Conservation (phyloP, 2,797 vertebrate genomes). For the Mus minutoides region DNA sequence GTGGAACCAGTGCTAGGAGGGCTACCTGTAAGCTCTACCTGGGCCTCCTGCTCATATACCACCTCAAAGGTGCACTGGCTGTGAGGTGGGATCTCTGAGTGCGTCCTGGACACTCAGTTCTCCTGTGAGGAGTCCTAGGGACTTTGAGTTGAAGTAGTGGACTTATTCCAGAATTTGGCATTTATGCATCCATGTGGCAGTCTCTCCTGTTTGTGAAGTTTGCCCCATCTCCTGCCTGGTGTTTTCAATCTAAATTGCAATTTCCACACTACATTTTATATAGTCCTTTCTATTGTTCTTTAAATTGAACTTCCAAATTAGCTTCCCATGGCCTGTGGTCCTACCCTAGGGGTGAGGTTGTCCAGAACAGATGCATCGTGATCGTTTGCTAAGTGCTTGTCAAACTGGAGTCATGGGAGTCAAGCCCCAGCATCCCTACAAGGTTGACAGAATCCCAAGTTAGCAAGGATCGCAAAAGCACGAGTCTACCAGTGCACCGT, state of each 20-base stretch:
- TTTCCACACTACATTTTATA: constrained; percentile 30
- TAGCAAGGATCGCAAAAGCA: background rate
- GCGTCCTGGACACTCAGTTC: background rate
- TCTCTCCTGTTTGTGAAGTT: constrained; percentile 72
- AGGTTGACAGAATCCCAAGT: background rate
- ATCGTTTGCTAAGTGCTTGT: background rate
- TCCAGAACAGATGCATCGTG: background rate
- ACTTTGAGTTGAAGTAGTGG: background rate
- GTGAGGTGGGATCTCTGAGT: background rate
- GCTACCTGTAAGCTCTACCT: background rate
- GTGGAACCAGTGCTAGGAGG: background rate
- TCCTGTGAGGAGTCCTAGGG: background rate
- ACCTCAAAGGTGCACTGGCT: background rate
- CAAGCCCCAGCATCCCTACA: too few species aligned
- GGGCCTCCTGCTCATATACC: background rate
- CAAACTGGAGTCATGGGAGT: background rate
- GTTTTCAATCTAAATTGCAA: constrained; percentile 19
- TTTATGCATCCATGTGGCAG: background rate
- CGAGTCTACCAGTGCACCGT: background rate
- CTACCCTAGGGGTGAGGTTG: too few species aligned
- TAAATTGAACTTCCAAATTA: constrained; percentile 43
- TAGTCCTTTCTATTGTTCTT: constrained; percentile 76
- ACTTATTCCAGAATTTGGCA: background rate
- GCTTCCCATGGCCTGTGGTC: constrained; percentile 77
- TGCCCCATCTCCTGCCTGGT: constrained; percentile 45